phyloP scores from a whole-genome alignment of 2,888 invertebrate genomes.

The Apamea anceps region DNA sequence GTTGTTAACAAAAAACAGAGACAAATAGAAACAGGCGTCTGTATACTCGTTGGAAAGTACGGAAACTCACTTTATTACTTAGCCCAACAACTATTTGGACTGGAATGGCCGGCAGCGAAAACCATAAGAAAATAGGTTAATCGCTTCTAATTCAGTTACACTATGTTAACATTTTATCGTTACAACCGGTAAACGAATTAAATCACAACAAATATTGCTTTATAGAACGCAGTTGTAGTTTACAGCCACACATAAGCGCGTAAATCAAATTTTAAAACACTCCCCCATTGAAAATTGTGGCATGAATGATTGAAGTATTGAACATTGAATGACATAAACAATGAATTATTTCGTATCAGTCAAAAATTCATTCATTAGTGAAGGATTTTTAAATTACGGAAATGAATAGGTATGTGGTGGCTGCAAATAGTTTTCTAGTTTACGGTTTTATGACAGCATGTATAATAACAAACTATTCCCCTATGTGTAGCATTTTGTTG shows the following conservation, averaged over 20 bases:
- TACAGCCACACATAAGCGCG: slow-evolving; percentile 20
- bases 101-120: slow-evolving; percentile 64
- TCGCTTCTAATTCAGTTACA: slow-evolving; percentile 41
- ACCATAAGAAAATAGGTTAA: slow-evolving; percentile 62
- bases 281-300: slow-evolving; percentile 52
- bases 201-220: slow-evolving; percentile 16
- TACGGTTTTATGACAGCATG: slow-evolving; percentile 35
- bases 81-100: slow-evolving; percentile 37
- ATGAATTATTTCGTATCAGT: slow-evolving; percentile 33
- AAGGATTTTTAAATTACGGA: slow-evolving; percentile 51
- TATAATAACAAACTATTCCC: background rate
- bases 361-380: slow-evolving; percentile 42
- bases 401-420: slow-evolving; percentile 42
- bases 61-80: slow-evolving; percentile 45
- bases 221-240: slow-evolving; percentile 6
- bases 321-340: slow-evolving; percentile 63
- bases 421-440: background rate
- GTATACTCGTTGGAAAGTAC: slow-evolving; percentile 7
- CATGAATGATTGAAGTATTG: slow-evolving; percentile 58
- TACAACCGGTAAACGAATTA: slow-evolving; percentile 7
- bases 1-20: background rate
- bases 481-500: too few species aligned
- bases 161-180: slow-evolving; percentile 48
- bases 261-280: slow-evolving; percentile 44
- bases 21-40: background rate